Percentiles rank a stretch among this genome's conserved stretches.
phyloP scores from a whole-genome alignment of 2,888 invertebrate species.

The Monoplex corrugatus region DNA sequence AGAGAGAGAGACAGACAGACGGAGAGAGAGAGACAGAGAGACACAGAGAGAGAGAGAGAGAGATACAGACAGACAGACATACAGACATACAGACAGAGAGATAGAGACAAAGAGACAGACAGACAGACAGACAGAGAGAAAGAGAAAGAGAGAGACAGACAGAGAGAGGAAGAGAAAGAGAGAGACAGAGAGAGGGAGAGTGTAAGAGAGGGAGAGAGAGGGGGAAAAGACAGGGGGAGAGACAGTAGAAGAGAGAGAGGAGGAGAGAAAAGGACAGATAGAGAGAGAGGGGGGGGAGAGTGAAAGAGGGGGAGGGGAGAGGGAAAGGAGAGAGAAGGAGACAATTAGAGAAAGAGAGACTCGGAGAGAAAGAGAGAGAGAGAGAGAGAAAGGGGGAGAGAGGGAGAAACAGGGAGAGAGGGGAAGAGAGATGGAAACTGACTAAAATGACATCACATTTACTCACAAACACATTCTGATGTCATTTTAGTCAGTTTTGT shows the following conservation, averaged over 20 bases:
- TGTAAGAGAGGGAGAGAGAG: background rate
- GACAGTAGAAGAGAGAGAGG: background rate
- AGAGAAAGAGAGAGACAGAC: background rate
- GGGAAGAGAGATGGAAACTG: no score
- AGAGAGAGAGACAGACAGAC: background rate
- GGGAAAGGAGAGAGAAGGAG: no score
- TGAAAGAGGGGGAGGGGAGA: background rate
- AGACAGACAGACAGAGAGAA: background rate
- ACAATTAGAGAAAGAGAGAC: no score
- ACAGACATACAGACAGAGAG: background rate
- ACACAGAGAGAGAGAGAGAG: no score
- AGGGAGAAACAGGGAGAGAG: no score
- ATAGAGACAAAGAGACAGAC: background rate
- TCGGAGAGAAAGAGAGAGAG: no score
- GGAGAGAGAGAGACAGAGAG: background rate
- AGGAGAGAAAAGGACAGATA: background rate
- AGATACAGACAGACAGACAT: background rate
- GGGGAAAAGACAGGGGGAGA: background rate
- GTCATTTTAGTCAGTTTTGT: no score
- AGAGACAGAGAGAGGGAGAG: background rate
- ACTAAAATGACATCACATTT: no score
- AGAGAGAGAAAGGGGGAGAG: no score
- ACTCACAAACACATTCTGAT: no score
- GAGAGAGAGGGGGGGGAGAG: background rate
- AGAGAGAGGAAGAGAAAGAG: background rate